Evolutionary conservation across 2,113 vertebrate genomes (phyloP).

Genomic region (Ivindomyrus marchei): DNA sequence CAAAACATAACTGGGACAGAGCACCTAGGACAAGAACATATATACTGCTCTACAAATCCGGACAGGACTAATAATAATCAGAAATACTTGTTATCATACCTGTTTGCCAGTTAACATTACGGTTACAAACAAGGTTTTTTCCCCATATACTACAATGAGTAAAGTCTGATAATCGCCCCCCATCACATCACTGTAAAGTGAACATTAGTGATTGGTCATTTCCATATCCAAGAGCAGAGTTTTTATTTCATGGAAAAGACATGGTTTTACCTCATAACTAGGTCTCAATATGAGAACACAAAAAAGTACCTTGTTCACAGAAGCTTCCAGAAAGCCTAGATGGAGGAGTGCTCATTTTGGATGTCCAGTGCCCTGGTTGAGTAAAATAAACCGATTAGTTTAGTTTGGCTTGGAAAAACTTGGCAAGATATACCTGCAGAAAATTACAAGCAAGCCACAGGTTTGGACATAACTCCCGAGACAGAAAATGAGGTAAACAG

Average conservation of each 20-base stretch:
- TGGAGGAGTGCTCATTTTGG: slow-evolving; percentile 47
- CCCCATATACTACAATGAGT: neutral
- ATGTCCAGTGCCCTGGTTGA: slow-evolving; percentile 48
- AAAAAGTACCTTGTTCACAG: slow-evolving; percentile 38
- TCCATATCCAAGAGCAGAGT: neutral
- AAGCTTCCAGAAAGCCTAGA: slow-evolving; percentile 32
- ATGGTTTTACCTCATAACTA: neutral
- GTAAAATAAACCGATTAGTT: slow-evolving; percentile 22
- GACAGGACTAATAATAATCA: neutral
- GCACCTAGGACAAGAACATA: neutral
- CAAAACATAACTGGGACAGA: neutral
- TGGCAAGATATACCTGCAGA: neutral
- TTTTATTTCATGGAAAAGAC: neutral
- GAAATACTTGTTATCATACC: neutral
- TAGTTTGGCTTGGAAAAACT: neutral
- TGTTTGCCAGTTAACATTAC: neutral
- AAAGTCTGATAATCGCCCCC: neutral
- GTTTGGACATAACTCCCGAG: neutral
- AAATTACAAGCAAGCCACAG: neutral
- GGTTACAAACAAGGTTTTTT: neutral
- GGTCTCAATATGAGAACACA: neutral
- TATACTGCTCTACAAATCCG: neutral
- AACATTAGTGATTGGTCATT: neutral
- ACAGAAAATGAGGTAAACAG: neutral
- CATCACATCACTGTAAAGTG: neutral